Percentiles rank a stretch among this genome's conserved stretches.
Evolutionary conservation across 2,797 vertebrate genomes (phyloP).

Genomic region (Merluccius polli): DNA sequence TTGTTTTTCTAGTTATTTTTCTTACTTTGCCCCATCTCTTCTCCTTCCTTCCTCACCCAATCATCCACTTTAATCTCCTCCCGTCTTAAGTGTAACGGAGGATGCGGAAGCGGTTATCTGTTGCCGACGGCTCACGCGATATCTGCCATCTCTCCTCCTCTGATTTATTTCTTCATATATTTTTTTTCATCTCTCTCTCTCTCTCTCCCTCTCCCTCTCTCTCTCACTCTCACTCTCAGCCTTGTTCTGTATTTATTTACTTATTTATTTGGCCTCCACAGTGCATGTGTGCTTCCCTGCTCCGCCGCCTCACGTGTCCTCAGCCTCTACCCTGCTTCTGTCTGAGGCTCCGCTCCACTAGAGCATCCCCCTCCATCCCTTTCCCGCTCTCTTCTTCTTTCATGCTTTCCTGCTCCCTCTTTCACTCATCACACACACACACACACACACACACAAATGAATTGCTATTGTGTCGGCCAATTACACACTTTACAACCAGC

Average conservation of each 20-base stretch:
- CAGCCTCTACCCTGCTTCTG: slow-evolving; percentile 22
- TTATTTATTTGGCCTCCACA: neutral
- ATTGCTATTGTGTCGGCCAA: neutral
- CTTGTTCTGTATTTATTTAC: neutral
- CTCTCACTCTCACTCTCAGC: neutral
- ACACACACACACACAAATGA: neutral
- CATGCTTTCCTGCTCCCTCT: slow-evolving; percentile 35
- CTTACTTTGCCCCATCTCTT: too few species aligned
- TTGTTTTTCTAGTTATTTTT: too few species aligned
- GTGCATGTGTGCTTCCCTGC: too few species aligned
- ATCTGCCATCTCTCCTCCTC: neutral
- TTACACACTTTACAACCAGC: neutral
- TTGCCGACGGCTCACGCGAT: neutral
- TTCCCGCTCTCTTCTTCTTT: slow-evolving; percentile 30
- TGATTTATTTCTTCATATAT: neutral
- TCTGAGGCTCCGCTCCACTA: slow-evolving; percentile 47
- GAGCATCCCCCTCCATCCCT: slow-evolving; percentile 38
- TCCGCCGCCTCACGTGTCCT: slow-evolving; percentile 19
- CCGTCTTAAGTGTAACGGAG: neutral
- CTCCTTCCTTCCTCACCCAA: neutral
- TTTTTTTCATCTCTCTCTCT: neutral
- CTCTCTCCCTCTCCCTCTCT: too few species aligned
- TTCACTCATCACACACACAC: neutral
- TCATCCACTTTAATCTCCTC: neutral
- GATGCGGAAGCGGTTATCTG: neutral